Percentiles rank a stretch among this genome's conserved stretches.
Conservation (phyloP, 2,113 vertebrate genomes). For the Balaenoptera acutorostrata region DNA sequence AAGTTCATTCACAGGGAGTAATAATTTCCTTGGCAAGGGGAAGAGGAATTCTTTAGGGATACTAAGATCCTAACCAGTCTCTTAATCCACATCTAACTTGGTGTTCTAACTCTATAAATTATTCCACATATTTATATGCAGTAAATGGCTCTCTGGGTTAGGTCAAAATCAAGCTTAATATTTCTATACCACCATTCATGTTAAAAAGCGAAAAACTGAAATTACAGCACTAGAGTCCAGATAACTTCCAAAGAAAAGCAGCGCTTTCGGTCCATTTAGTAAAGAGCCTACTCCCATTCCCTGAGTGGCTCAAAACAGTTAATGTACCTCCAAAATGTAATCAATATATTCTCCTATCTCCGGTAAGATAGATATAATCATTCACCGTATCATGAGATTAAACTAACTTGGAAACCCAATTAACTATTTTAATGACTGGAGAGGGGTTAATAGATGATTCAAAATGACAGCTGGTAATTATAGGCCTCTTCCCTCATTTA, state of each 20-base stretch:
- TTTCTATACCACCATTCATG: neutral
- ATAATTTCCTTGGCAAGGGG: neutral
- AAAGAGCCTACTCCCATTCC: neutral
- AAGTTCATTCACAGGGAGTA: neutral
- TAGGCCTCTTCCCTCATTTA: neutral
- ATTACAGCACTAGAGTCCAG: neutral
- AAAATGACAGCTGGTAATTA: conserved; percentile 2
- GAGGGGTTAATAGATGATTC: neutral
- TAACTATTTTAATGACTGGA: neutral
- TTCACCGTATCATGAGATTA: neutral
- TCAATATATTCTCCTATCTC: neutral
- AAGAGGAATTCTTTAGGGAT: neutral
- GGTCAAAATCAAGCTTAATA: neutral
- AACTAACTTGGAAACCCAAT: neutral
- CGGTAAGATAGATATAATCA: neutral
- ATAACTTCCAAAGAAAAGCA: neutral
- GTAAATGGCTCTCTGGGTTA: neutral
- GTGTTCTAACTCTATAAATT: neutral
- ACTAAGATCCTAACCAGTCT: neutral
- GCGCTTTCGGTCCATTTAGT: neutral
- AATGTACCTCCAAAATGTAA: neutral
- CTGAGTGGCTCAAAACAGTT: neutral
- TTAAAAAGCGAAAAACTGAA: neutral
- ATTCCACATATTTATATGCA: neutral
- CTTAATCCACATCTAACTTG: neutral